phyloP scores from a whole-genome alignment of 1,140 invertebrate species.

The Drosophila ironensis region DNA sequence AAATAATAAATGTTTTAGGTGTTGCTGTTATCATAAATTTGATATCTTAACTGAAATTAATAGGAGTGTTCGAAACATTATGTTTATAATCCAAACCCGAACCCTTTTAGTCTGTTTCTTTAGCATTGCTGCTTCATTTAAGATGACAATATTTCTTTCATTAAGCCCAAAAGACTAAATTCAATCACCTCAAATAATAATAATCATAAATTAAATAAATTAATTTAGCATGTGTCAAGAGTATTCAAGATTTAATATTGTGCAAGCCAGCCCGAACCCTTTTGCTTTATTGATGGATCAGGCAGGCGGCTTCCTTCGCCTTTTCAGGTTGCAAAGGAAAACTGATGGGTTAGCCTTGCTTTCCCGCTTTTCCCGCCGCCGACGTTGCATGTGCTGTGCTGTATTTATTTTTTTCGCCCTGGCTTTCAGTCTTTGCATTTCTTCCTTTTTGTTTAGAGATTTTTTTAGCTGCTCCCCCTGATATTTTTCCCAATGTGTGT shows the following conservation, averaged over 20 bases:
- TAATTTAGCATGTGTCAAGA: too few relatives aligned
- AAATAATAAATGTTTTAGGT: too few relatives aligned
- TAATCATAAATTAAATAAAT: too few relatives aligned
- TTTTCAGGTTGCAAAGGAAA: conserved; percentile 39
- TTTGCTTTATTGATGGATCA: conserved; percentile 61
- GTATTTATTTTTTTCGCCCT: conserved; percentile 5
- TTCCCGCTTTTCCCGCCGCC: conserved; percentile 3
- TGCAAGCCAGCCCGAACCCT: background rate
- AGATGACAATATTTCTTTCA: too few relatives aligned
- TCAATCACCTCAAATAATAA: too few relatives aligned
- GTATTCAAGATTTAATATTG: rapidly evolving
- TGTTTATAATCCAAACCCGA: too few relatives aligned
- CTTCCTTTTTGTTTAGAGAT: conserved; percentile 32
- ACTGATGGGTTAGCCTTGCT: conserved; percentile 25
- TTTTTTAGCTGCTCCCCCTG: conserved; percentile 17
- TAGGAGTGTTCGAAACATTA: too few relatives aligned
- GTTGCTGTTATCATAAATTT: too few relatives aligned
- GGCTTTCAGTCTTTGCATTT: conserved; percentile 11
- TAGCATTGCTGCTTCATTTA: too few relatives aligned
- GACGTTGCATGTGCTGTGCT: conserved; percentile 59
- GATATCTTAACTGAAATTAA: too few relatives aligned
- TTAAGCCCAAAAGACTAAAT: too few relatives aligned
- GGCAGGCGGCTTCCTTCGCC: conserved; percentile 17
- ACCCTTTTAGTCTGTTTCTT: too few relatives aligned
- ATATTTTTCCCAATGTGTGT: conserved; percentile 29